These are phyloP conservation scores for Eurosta solidaginis DNA, from an alignment of 1,140 invertebrate genomes.

Conservation along the genomic window DNA sequence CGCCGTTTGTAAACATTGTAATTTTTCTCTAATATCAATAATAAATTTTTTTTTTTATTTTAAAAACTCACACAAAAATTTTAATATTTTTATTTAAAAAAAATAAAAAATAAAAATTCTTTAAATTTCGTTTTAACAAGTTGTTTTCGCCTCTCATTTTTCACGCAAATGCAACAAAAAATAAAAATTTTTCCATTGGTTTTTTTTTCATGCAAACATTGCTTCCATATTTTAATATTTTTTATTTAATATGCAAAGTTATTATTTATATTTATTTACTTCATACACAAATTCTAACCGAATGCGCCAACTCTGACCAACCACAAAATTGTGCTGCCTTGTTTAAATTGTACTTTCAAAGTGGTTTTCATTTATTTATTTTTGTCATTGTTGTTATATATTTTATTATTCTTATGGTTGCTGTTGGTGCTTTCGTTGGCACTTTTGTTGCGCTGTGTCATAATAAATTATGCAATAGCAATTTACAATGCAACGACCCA, in stretches of 20 bases:
- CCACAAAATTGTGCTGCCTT: background rate
- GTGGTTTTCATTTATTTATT: background rate
- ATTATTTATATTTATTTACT: background rate
- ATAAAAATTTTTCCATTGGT: too few relatives aligned
- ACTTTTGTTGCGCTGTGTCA: slow-evolving; percentile 16
- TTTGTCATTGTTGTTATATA: too few relatives aligned
- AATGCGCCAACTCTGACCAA: background rate
- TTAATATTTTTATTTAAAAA: too few relatives aligned
- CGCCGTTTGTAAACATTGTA: too few relatives aligned
- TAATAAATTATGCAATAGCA: slow-evolving; percentile 26
- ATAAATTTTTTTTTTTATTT: too few relatives aligned
- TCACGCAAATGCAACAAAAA: too few relatives aligned
- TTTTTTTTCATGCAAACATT: background rate
- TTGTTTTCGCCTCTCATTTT: too few relatives aligned
- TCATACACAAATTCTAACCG: background rate
- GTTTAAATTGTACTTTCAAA: background rate
- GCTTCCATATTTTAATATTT: background rate
- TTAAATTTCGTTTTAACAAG: too few relatives aligned
- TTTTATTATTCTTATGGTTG: background rate
- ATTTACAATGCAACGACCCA: slow-evolving; percentile 19
- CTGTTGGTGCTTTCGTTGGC: background rate
- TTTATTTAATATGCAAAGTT: background rate
- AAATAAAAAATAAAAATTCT: too few relatives aligned
- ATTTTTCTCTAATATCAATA: too few relatives aligned
- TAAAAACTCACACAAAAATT: too few relatives aligned